Evolutionary conservation across 1,140 invertebrate genomes (phyloP).

Genomic region (Drosophila punjabiensis): DNA sequence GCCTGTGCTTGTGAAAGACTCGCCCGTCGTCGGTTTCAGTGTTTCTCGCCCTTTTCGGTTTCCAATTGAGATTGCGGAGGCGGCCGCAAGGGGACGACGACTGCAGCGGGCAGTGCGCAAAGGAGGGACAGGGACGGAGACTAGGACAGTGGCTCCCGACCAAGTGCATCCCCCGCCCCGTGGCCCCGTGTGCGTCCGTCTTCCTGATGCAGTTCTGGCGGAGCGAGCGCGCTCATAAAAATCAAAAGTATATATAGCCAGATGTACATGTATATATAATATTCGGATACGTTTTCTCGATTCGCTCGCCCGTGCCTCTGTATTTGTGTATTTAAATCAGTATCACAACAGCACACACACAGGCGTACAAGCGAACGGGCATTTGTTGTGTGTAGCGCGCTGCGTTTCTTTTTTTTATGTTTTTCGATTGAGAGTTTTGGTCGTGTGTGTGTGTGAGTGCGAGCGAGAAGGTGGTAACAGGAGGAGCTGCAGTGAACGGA

Average conservation of each 20-base stretch:
- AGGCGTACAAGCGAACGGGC: conserved; percentile 12
- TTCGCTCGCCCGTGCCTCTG: conserved; percentile 34
- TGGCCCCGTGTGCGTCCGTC: conserved; percentile 12
- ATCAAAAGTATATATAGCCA: conserved; percentile 44
- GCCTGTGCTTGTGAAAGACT: background rate
- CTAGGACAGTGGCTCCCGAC: conserved; percentile 25
- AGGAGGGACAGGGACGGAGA: conserved; percentile 14
- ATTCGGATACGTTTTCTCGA: conserved; percentile 61
- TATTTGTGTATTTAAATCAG: conserved; percentile 51
- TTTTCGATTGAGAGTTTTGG: conserved; percentile 12
- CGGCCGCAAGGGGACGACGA: conserved; percentile 21
- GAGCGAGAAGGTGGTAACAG: conserved; percentile 39
- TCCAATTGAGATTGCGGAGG: conserved; percentile 26
- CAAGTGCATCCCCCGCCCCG: conserved; percentile 34
- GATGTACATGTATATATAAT: conserved; percentile 45
- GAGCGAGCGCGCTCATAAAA: conserved; percentile 32
- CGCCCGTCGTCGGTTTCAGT: background rate
- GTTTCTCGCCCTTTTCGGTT: conserved; percentile 25
- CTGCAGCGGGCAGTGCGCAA: conserved; percentile 6
- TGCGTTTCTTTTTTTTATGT: conserved; percentile 47
- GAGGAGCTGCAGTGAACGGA: conserved; percentile 23
- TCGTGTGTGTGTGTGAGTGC: conserved; percentile 26
- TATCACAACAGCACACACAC: conserved; percentile 36
- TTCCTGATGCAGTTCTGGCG: conserved; percentile 28
- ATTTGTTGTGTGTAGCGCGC: conserved; percentile 52